Base-by-base conservation (phyloP, 2,888 invertebrate species). In the Rutpela maculata region DNA sequence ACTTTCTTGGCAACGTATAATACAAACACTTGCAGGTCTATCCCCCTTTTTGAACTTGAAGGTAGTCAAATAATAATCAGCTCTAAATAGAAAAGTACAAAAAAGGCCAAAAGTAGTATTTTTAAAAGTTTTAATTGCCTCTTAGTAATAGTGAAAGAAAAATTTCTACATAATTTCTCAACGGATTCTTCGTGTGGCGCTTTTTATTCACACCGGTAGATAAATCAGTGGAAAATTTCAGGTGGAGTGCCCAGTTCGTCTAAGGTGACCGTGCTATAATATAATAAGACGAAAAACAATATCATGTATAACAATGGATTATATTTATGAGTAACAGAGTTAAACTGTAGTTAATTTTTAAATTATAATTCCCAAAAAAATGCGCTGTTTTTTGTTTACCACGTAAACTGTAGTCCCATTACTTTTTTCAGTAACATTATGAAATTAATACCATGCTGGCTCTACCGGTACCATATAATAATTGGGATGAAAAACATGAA, bases 401-500 rank as follows among this genome's bases (percentile, higher is more conserved):
- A 72, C 63, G 72, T 72, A 72, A 72, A 72, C 19, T 72, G 72
- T 50, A 55, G 62, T 63, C 72, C 70, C 55, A 72, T 72, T 72
- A 72, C 55, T 63, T 72, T 72, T 72, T 72, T 63, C 38, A 50
- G 9, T 22, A 55, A 63, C 72, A 55, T 63, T 63, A 62, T 18
- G 72, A 72, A 72, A 72, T 72, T 72, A 72, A 72, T 72, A 63
- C 67, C 26, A 26, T n/a, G n/a, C 63, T 62, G 63, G 55, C 62
- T 63, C 50, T 62, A 63, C 72, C 70, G 60, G 63, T 55, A 62
- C 72, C 59, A 72, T 72, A 63, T 72, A 72, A 72, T 72, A 72
- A 72, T 72, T 72, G 72, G 72, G 72, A 62, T 72, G 72, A 81
- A 80, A 83, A 83, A 80, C 78, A 60, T 78, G 76, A 78, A 81